Conservation (phyloP, 37 sponge, comb jelly and placozoan genomes). For the Aplysina aerophoba region DNA sequence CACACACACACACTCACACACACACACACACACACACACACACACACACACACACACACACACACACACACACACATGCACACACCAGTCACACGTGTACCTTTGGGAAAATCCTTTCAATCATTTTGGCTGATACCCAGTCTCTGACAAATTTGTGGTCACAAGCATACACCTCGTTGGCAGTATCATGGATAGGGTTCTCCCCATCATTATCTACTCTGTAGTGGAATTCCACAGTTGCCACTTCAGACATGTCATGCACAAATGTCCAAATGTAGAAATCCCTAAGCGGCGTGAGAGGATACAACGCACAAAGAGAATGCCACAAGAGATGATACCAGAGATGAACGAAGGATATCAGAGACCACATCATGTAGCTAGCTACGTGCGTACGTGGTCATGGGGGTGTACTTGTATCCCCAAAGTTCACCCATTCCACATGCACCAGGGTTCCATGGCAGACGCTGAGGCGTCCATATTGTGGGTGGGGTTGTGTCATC, state of each 20-base stretch:
- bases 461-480: slow-evolving; percentile 62
- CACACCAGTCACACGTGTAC: slow-evolving; percentile 12
- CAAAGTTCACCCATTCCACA: slow-evolving; percentile 77
- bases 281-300: slow-evolving; percentile 28
- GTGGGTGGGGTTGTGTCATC: slow-evolving; percentile 55
- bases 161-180: slow-evolving; percentile 60
- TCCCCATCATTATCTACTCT: slow-evolving; percentile 59
- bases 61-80: slow-evolving; percentile 19
- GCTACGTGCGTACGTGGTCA: slow-evolving; percentile 40
- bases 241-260: slow-evolving; percentile 60
- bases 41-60: slow-evolving; percentile 23
- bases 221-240: slow-evolving; percentile 49
- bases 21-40: neutral
- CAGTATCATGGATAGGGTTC: slow-evolving; percentile 48
- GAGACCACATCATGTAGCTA: neutral
- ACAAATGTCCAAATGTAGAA: slow-evolving; percentile 71
- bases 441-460: slow-evolving; percentile 72
- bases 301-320: neutral
- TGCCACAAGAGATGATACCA: neutral
- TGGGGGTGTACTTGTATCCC: slow-evolving; percentile 68
- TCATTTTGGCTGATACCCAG: slow-evolving; percentile 51
- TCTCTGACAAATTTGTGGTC: slow-evolving; percentile 32
- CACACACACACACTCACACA: neutral
- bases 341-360: neutral
- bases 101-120: slow-evolving; percentile 45